Percentiles rank a stretch among this genome's conserved stretches.
These are phyloP conservation scores for Boleophthalmus pectinirostris DNA, from an alignment of 2,113 vertebrate genomes.

Conservation along the genomic window DNA sequence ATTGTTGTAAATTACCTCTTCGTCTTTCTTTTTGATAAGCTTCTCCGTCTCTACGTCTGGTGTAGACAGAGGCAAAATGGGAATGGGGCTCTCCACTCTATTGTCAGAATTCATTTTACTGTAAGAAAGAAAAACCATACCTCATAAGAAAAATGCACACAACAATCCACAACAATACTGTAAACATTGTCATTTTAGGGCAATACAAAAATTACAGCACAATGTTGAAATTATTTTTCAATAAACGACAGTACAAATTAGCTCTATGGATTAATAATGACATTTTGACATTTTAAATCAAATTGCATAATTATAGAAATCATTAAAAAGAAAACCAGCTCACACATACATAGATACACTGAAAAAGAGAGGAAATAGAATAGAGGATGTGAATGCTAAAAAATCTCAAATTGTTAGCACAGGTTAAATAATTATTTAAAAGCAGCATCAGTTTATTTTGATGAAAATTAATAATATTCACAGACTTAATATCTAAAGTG, in stretches of 20 bases:
- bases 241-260: background rate
- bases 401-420: no score
- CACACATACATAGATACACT: no score
- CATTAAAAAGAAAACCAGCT: no score
- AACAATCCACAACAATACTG: background rate
- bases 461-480: background rate
- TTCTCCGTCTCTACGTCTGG: conserved; percentile 89
- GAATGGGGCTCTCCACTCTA: conserved; percentile 88
- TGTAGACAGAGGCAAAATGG: conserved; percentile 85
- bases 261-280: no score
- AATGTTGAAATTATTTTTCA: no score
- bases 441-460: background rate
- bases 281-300: no score
- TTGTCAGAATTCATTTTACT: conserved; percentile 91
- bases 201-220: background rate
- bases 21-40: conserved; percentile 93
- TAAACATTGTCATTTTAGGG: background rate
- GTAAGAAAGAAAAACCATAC: background rate
- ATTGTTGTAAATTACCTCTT: conserved; percentile 79
- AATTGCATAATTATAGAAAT: no score
- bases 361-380: no score
- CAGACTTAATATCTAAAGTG: background rate
- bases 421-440: no score
- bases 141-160: background rate
- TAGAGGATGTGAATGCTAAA: no score